Evolutionary conservation across 2,113 vertebrate species (phyloP).

Genomic region (Ancistrus triradiatus): DNA sequence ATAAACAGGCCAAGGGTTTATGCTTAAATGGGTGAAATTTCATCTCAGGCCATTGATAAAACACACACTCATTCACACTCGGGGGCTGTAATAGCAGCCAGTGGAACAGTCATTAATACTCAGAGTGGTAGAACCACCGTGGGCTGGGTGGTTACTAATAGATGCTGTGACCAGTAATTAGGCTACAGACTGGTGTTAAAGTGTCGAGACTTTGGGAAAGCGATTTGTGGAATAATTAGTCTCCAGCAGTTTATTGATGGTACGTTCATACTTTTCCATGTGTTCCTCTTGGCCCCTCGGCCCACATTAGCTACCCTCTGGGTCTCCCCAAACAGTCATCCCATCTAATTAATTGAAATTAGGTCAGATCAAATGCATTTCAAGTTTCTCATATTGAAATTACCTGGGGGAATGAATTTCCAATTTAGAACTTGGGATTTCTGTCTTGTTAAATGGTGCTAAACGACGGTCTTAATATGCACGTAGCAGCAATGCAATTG

Average conservation of each 20-base stretch:
- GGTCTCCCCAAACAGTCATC: conserved; percentile 74
- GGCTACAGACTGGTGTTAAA: conserved; percentile 70
- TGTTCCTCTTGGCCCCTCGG: conserved; percentile 66
- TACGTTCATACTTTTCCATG: conserved; percentile 71
- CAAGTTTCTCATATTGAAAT: conserved; percentile 76
- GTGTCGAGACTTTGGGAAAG: conserved; percentile 73
- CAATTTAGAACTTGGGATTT: conserved; percentile 79
- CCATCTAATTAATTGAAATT: conserved; percentile 81
- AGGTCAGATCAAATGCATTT: conserved; percentile 79
- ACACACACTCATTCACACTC: conserved; percentile 32
- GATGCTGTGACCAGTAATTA: conserved; percentile 77
- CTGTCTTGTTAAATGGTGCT: conserved; percentile 67
- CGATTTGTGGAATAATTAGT: conserved; percentile 75
- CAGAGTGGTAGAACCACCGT: conserved; percentile 56
- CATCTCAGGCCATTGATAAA: conserved; percentile 13
- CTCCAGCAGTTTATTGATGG: conserved; percentile 78
- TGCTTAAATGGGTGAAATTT: background rate
- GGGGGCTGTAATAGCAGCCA: conserved; percentile 56
- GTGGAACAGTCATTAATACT: conserved; percentile 63
- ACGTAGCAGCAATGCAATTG: conserved; percentile 58
- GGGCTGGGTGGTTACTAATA: conserved; percentile 65
- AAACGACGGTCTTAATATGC: conserved; percentile 68
- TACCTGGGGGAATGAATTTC: conserved; percentile 77
- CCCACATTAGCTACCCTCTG: conserved; percentile 65
- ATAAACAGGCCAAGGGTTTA: conserved; percentile 16